Base-by-base conservation (phyloP, 1,140 invertebrate genomes). In the Phocides pigmalion region DNA sequence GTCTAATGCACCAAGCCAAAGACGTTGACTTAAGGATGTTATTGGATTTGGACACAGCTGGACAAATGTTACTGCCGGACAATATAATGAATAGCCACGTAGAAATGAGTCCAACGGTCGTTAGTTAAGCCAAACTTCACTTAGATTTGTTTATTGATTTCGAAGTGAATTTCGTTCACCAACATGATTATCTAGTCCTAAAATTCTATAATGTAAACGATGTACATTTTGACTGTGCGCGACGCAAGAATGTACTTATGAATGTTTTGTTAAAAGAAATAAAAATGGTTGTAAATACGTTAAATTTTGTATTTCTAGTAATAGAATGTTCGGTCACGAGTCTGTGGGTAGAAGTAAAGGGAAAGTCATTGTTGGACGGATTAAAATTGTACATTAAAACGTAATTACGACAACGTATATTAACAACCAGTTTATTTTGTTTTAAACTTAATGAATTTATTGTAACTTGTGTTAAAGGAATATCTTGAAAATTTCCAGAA, bases 241-340 rank as follows among this genome's bases (percentile, higher is more conserved):
- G 80, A 83, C 72, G 81, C 83, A 84, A 87, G 80, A 66, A 82
- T 87, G 86, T 91, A 89, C 85, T 89, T 89, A 89, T 89, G 84
- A 89, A 81, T 82, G 83, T 86, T 89, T 78, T 81, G 77, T 91
- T 88, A 74, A 81, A 85, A 70, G 72, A 76, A 72, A 82, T 81
- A 85, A 90, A 88, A 89, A 90, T 84, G 84, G 81, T 87, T 91
- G 87, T 91, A 91, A 89, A 91, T 91, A 91, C 89, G 89, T 91
- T 91, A 89, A 89, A 89, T 89, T 91, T 91, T 91, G 87, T 91
- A 91, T 89, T 91, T 80, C 82, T 91, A 91, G 87, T 84, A 81
- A 87, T 89, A 88, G 84, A 87, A 84, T 81, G 83, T 89, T 90
- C 68, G 83, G 79, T 77, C 77, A 74, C 46, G 78, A 81, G 72